Conservation (phyloP, 2,797 vertebrate genomes). For the Takifugu rubripes region DNA sequence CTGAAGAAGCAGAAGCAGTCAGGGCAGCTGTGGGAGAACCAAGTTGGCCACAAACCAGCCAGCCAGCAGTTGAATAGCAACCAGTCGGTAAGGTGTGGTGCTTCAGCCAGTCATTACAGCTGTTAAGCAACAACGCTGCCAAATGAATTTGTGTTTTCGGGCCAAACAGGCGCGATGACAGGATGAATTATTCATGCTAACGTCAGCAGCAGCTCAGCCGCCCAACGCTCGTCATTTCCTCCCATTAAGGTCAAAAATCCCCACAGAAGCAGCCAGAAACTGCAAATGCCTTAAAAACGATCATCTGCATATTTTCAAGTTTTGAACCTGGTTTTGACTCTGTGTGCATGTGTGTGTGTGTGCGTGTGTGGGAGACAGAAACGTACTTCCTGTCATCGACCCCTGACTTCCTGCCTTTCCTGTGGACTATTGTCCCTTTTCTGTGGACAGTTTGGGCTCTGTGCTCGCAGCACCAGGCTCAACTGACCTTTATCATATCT, state of each 20-base stretch:
- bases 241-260: too few species aligned
- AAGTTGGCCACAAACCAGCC: background rate
- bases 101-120: background rate
- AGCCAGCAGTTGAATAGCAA: background rate
- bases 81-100: background rate
- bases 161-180: too few species aligned
- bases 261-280: background rate
- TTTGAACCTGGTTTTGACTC: background rate
- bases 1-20: slow-evolving; percentile 3
- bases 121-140: too few species aligned
- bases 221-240: too few species aligned
- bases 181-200: too few species aligned
- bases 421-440: background rate
- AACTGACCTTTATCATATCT: too few species aligned
- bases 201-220: too few species aligned
- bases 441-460: background rate
- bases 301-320: too few species aligned
- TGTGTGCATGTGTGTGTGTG: background rate
- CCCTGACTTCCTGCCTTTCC: slow-evolving; percentile 19
- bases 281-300: too few species aligned
- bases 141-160: too few species aligned
- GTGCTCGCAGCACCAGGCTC: too few species aligned
- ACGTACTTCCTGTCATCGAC: slow-evolving; percentile 17
- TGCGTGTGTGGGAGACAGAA: slow-evolving; percentile 9
- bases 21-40: background rate